Evolutionary conservation across 2,888 invertebrate genomes (phyloP).

Genomic region (Drosophila meridiana): DNA sequence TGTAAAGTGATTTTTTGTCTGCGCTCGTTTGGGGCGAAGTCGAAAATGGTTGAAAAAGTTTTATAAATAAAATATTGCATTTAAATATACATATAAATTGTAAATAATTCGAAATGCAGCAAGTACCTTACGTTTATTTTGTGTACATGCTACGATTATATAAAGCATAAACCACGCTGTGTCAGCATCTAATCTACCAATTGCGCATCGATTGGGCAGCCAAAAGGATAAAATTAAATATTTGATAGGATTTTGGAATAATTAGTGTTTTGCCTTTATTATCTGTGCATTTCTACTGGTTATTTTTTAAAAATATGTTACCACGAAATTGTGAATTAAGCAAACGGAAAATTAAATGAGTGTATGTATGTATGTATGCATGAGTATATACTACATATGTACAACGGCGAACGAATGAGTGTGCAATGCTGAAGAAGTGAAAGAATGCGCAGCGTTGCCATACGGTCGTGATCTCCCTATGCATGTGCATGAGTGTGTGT

Average conservation of each 20-base stretch:
- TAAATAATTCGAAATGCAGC: conserved; percentile 33
- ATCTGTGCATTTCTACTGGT: conserved; percentile 35
- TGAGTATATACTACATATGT: conserved; percentile 40
- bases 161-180: conserved; percentile 69
- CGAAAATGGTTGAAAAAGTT: conserved; percentile 77
- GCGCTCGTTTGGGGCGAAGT: conserved; percentile 76
- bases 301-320: conserved; percentile 58
- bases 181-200: conserved; percentile 52
- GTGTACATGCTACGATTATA: conserved; percentile 62
- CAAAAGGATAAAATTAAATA: conserved; percentile 24
- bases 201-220: conserved; percentile 74
- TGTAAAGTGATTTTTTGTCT: conserved; percentile 79
- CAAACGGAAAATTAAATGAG: conserved; percentile 72
- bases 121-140: conserved; percentile 28
- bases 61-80: conserved; percentile 65
- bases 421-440: conserved; percentile 76
- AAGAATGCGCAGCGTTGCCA: conserved; percentile 78
- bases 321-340: conserved; percentile 69
- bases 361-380: conserved; percentile 30
- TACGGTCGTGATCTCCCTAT: conserved; percentile 46
- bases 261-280: conserved; percentile 21
- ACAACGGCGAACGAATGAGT: conserved; percentile 74
- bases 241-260: conserved; percentile 22
- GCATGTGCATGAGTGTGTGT: conserved; percentile 47
- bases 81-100: conserved; percentile 41